Percentiles rank a stretch among this genome's conserved stretches.
Evolutionary conservation across 2,113 vertebrate species (phyloP).

Genomic region (Zapus hudsonius): DNA sequence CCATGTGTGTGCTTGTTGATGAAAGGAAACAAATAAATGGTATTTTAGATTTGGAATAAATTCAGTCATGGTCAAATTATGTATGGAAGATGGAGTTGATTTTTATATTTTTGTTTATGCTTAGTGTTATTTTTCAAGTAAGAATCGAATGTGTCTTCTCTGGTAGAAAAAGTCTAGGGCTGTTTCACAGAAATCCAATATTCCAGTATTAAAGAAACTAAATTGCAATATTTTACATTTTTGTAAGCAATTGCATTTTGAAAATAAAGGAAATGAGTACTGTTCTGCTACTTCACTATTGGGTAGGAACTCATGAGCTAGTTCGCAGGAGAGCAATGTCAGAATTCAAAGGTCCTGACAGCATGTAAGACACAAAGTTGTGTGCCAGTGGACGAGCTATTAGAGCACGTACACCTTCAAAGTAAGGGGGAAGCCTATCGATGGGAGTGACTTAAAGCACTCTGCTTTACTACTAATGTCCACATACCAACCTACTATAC

Average conservation of each 20-base stretch:
- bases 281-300: neutral
- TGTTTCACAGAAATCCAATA: constrained; percentile 34
- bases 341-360: neutral
- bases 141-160: neutral
- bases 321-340: neutral
- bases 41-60: neutral
- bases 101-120: neutral
- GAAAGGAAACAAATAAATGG: neutral
- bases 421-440: neutral
- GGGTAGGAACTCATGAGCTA: neutral
- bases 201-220: neutral
- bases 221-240: neutral
- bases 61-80: neutral
- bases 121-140: neutral
- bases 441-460: neutral
- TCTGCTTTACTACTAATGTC: neutral
- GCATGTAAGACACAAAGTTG: neutral
- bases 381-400: neutral
- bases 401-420: neutral
- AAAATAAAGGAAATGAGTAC: neutral
- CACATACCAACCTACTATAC: neutral
- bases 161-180: neutral
- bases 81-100: neutral
- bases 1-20: neutral
- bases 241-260: neutral